Base-by-base conservation (phyloP, 2,888 invertebrate species). In the Nemotelus pantherinus region DNA sequence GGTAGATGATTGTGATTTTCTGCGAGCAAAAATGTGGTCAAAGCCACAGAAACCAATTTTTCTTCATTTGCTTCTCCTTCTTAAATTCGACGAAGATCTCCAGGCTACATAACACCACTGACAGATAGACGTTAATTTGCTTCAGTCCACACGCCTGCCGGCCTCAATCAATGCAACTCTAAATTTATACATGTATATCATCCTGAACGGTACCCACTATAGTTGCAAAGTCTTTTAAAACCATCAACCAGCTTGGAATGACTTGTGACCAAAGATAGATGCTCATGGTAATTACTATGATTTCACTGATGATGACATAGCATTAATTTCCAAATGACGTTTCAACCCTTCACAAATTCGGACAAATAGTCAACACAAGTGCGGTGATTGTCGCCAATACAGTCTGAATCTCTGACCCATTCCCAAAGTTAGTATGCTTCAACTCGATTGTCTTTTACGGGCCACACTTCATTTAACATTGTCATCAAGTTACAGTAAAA, bases 401-500 rank as follows among this genome's bases (percentile, higher is more conserved):
- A 25, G 25, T 25, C 25, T 25, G 25, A 25, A 25, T 25, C 25
- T 25, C 25, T 25, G 25, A 25, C 44, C 58, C 60, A 10, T 43
- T 63, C 43, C 41, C 1, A 60, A 60, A 74, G 63, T 74, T 57
- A 60, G 5, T 58, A 63, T 74, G 25, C 60, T 74, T 74, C 63
- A 47, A 60, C 48, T 60, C 60, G 25, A 74, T 74, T 74, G 74
- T 74, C 63, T 60, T 74, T 74, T 74, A 74, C 63, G 47, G 74
- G 74, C 41, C 64, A 77, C 80, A 80, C 78, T 79, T 80, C 80
- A 79, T 79, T 80, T 77, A 79, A 79, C 78, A 77, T 55, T 55
- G 77, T 79, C 77, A 77, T 79, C 75, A 78, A 79, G 75, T 77
- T 77, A 78, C 68, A 80, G 78, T 79, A 79, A 78, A 80, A 79